These are phyloP conservation scores for Drosophila meridionalis DNA, from an alignment of 2,888 invertebrate genomes.

Conservation along the genomic window DNA sequence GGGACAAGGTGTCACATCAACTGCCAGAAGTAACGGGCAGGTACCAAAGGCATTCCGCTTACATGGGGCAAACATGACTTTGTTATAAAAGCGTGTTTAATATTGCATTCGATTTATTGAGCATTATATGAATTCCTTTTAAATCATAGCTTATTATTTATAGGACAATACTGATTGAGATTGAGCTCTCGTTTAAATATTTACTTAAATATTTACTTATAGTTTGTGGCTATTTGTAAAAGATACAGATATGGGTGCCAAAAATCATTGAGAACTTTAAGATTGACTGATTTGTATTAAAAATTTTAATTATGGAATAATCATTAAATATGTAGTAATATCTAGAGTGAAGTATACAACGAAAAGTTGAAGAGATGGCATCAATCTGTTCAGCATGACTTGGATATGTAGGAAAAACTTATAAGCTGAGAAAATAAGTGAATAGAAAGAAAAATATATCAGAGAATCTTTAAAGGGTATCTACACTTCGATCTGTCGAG, in stretches of 20 bases:
- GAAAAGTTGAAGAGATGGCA: neutral
- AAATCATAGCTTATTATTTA: neutral
- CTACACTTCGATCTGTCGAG: neutral
- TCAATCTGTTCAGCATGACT: no score
- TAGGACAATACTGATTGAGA: neutral
- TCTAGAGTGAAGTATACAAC: neutral
- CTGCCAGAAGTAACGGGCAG: slow-evolving; percentile 24
- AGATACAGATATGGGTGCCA: neutral
- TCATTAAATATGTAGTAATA: no score
- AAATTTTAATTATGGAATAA: neutral
- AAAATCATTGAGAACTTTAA: neutral
- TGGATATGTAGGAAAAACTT: no score
- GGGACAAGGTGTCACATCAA: slow-evolving; percentile 47
- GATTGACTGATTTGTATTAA: neutral
- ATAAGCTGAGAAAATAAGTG: no score
- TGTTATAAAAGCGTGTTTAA: slow-evolving; percentile 19
- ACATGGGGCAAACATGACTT: slow-evolving; percentile 9
- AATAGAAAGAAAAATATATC: no score
- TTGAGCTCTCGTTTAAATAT: neutral
- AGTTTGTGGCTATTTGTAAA: neutral
- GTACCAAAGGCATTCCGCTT: slow-evolving; percentile 24
- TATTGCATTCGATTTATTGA: slow-evolving; percentile 21
- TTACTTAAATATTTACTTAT: neutral
- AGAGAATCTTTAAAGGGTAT: slow-evolving; percentile 1
- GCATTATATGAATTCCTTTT: neutral